A percentile compares a stretch with the other conserved stretches of the same genome.
These are phyloP conservation scores for Neosilurus hyrtlii DNA, from an alignment of 2,797 vertebrate genomes.

Conservation along the genomic window DNA sequence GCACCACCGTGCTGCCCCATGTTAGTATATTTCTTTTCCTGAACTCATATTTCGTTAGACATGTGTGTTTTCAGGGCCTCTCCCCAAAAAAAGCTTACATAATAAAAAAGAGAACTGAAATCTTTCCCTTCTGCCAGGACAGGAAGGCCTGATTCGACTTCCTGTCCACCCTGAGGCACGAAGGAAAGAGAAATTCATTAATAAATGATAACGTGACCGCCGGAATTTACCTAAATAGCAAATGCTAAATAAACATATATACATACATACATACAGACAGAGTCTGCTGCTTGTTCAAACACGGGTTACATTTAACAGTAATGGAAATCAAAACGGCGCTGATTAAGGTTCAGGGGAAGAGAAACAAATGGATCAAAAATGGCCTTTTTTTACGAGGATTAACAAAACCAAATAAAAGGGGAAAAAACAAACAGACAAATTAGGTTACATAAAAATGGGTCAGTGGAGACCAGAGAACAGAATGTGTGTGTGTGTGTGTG, in stretches of 20 bases:
- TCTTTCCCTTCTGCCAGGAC: conserved; percentile 33
- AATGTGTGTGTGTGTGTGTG: background rate
- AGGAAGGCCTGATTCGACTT: conserved; percentile 62
- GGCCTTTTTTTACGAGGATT: background rate
- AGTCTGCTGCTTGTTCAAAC: background rate
- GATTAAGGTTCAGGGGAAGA: background rate
- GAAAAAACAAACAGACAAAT: background rate
- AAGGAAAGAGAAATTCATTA: conserved; percentile 60
- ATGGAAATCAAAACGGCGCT: background rate
- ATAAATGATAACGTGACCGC: conserved; percentile 67
- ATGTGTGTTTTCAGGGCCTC: background rate
- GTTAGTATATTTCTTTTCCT: too few species aligned
- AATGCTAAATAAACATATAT: background rate
- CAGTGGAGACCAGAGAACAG: conserved; percentile 48
- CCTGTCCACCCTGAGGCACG: conserved; percentile 54
- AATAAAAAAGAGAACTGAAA: conserved; percentile 23
- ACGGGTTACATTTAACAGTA: background rate
- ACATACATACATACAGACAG: too few species aligned
- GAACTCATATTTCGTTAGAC: background rate
- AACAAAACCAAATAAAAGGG: background rate
- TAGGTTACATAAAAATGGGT: conserved; percentile 54
- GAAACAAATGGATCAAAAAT: background rate
- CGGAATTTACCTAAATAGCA: background rate
- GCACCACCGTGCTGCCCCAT: too few species aligned
- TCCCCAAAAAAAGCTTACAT: background rate